Evolutionary conservation across 2,797 vertebrate species (phyloP), one percentile per base, ranked within the genome.

Genomic region (Tolypeutes matacus): DNA sequence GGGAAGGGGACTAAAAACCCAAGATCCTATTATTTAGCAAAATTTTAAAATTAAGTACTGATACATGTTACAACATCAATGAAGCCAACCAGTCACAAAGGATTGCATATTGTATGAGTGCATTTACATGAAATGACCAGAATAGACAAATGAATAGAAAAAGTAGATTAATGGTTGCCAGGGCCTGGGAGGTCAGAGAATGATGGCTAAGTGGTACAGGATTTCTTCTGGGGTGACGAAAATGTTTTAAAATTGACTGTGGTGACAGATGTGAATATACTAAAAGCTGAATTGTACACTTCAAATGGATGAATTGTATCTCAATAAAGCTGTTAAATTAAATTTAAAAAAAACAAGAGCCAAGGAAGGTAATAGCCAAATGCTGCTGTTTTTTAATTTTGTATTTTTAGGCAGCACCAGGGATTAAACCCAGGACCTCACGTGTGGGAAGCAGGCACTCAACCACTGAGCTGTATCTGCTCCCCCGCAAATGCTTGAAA

Each of bases 201-300:
- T 34, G 7, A 69, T 27, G 29, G 46, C 65, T 89, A 89, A 86
- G 23, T 23, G 51, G 34, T 81, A 27, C 42, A 82, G 85, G 14
- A 62, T 56, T 96, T 88, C 81, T 76, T 93, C 83, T 18, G 23
- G 51, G 53, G 56, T 85, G 51, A 92, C 56, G 34, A 87, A 94
- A 97, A 92, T 49, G 15, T 76, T 91, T 53, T 92, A 92, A 93
- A 96, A 84, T 56, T 80, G 64, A 88, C 7, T 90, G 53, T 81
- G 31, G 67, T 60, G 21, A 90, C 39, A n/a, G 56, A 89, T 49
- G n/a, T 49, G n/a, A 77, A n/a, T n/a, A n/a, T n/a, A n/a, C n/a
- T n/a, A n/a, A n/a, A n/a, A n/a, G n/a, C n/a, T n/a, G n/a, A n/a
- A n/a, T n/a, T n/a, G n/a, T n/a, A n/a, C n/a, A n/a, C n/a, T n/a